Conservation (phyloP, 2,888 invertebrate genomes). For the Escarpia spicata region DNA sequence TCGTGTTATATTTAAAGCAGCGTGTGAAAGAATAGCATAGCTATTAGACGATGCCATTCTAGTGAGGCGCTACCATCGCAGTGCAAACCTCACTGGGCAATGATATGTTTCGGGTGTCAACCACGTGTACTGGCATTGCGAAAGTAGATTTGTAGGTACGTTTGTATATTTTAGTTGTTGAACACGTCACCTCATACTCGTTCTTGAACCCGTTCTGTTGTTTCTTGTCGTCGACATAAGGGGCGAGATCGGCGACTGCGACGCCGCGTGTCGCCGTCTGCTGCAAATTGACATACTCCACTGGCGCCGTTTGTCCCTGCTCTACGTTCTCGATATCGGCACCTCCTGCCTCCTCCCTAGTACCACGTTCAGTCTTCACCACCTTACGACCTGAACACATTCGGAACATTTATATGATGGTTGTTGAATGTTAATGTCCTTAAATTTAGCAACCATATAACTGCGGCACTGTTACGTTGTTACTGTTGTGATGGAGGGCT, state of each 20-base stretch:
- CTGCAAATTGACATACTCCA: not conserved
- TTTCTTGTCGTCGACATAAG: constrained; percentile 8
- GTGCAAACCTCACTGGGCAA: too few relatives aligned
- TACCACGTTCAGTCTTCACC: not conserved
- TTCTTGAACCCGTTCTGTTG: not conserved
- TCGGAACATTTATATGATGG: not conserved
- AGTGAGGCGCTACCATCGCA: too few relatives aligned
- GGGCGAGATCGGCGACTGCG: not conserved
- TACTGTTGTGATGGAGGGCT: too few relatives aligned
- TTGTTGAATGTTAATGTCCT: not conserved
- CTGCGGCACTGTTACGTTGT: too few relatives aligned
- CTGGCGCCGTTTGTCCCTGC: not conserved
- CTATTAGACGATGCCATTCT: too few relatives aligned
- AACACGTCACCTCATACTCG: not conserved
- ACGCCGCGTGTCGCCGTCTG: not conserved
- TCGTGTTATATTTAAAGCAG: too few relatives aligned
- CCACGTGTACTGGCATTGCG: not conserved
- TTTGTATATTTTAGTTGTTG: not conserved
- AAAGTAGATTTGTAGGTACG: not conserved
- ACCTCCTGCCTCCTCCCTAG: not conserved
- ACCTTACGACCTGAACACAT: not conserved
- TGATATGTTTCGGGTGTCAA: too few relatives aligned
- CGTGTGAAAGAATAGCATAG: too few relatives aligned
- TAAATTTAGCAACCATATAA: not conserved
- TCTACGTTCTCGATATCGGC: not conserved